Percentiles rank a stretch among this genome's conserved stretches.
Conservation (phyloP, 2,888 invertebrate species). For the Pyrochroa serraticornis region DNA sequence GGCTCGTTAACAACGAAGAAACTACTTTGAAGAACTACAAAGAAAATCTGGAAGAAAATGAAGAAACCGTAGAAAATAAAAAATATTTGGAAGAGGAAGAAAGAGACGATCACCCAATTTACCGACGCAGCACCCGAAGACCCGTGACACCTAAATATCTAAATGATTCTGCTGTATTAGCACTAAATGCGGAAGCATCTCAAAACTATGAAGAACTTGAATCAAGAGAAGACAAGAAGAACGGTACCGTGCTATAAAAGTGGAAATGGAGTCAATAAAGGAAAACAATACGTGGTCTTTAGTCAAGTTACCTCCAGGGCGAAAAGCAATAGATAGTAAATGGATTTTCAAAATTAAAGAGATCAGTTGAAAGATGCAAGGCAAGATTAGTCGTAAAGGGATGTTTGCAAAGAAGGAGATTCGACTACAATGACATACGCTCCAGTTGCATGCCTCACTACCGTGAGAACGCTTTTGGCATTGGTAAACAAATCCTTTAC, state of each 20-base stretch:
- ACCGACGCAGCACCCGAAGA: neutral
- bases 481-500: neutral
- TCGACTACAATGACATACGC: conserved; percentile 19
- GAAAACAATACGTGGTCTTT: conserved; percentile 33
- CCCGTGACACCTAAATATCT: neutral
- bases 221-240: conserved; percentile 16
- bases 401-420: conserved; percentile 12
- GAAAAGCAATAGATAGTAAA: conserved; percentile 32
- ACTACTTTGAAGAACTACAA: neutral
- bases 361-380: conserved; percentile 4
- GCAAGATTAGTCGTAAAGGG: conserved; percentile 24
- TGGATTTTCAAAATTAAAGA: conserved; percentile 29
- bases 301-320: conserved; percentile 22
- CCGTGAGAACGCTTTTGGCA: conserved; percentile 17
- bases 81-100: neutral
- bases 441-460: conserved; percentile 24
- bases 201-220: conserved; percentile 20
- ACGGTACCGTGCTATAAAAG: conserved; percentile 31
- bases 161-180: conserved; percentile 4
- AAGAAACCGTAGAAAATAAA: too few species aligned
- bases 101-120: neutral
- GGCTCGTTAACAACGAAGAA: too few species aligned
- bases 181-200: conserved; percentile 16
- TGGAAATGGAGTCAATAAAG: conserved; percentile 32
- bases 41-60: neutral